These are phyloP conservation scores for Nothoprocta pentlandii DNA, from an alignment of 2,113 vertebrate genomes.

Conservation along the genomic window DNA sequence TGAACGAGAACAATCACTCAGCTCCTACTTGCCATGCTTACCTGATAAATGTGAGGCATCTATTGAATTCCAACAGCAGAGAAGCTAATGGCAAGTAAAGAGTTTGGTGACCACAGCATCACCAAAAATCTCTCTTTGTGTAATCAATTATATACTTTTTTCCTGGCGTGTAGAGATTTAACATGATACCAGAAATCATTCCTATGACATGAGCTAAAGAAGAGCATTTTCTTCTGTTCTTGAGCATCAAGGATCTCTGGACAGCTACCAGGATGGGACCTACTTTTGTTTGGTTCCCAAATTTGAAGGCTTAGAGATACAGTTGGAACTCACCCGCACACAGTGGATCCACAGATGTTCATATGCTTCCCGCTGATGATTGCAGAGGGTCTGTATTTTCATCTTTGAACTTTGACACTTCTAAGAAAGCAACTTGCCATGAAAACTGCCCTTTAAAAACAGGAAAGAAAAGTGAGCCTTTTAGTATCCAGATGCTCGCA, in stretches of 20 bases:
- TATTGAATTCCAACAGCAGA: background rate
- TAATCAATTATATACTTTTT: background rate
- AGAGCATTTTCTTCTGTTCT: background rate
- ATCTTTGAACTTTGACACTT: background rate
- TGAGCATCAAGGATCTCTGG: background rate
- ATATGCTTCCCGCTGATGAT: background rate
- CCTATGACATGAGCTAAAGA: background rate
- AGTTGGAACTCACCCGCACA: background rate
- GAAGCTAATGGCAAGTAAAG: background rate
- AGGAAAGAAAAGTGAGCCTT: background rate
- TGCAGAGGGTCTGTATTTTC: background rate
- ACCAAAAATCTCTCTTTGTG: background rate
- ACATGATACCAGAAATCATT: background rate
- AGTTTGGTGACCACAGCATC: background rate
- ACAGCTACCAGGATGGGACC: background rate
- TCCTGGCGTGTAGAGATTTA: background rate
- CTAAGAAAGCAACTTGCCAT: background rate
- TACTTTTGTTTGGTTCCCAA: background rate
- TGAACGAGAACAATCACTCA: slow-evolving; percentile 3
- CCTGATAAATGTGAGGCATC: slow-evolving; percentile 29
- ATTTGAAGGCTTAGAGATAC: background rate
- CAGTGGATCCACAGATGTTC: background rate
- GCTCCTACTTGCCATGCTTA: slow-evolving; percentile 38
- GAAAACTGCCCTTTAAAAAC: background rate
- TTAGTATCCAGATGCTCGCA: accelerated